Evolutionary conservation across 2,113 vertebrate genomes (phyloP), one percentile per base, ranked within the genome.

Genomic region (Parotia lawesii): DNA sequence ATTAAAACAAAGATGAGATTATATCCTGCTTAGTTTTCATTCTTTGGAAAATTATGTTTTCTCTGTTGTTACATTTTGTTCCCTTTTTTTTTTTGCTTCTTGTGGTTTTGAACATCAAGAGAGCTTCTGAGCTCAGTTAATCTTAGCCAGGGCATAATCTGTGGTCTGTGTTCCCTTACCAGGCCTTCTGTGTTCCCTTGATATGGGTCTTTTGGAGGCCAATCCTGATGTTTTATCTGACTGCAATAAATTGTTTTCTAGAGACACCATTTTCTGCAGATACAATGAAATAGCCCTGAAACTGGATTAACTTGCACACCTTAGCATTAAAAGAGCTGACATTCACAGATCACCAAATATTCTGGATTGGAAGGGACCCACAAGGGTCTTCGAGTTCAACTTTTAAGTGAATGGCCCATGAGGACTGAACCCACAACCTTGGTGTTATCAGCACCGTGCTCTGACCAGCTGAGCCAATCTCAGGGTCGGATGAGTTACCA

Each of bases 321-420:
- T 38, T 38, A 47, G 51, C 29, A 64, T 71, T 93, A n/a, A 78
- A 85, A 76, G 58, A 58, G 3, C 14, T 37, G 8, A n/a, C 21
- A 9, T 4, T 87, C 37, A 85, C 53, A 76, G 14, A 27, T 22
- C 37, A 44, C 33, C 16, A 31, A 27, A 51, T 51, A 60, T 15
- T 67, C 45, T 67, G 45, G 37, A 50, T 12, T 44, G 27, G 53
- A 60, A 60, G 27, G 33, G 27, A 44, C 27, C 31, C 44, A 51
- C 53, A 51, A 37, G 11, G 22, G 28, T 28, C 23, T 60, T 44
- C 0, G 0, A 50, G 37, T 50, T 17, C 53, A 60, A 0, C 27
- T 50, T 42, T 33, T 22, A 27, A 60, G n/a, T 37, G 45, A 60
- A 51, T 19, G 15, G 42, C 17, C 37, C 45, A 8, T 0, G 0